Evolutionary conservation across 2,888 invertebrate genomes (phyloP).

Genomic region (Adela reaumurella): DNA sequence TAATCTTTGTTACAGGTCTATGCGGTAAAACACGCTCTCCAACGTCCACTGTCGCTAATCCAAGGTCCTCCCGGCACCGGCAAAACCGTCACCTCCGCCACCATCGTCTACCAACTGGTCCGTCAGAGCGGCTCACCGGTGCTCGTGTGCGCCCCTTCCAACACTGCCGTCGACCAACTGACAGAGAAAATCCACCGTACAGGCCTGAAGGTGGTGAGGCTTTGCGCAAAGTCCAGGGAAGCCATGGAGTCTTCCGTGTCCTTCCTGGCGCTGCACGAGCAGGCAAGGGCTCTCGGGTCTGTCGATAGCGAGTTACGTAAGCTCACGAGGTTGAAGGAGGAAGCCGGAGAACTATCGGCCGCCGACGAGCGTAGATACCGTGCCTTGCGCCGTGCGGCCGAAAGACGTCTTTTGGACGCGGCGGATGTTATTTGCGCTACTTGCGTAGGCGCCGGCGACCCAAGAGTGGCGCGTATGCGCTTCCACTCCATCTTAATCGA

Average conservation of each 20-base stretch:
- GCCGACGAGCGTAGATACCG: conserved; percentile 94
- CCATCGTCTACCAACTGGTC: conserved; percentile 96
- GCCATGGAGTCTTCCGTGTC: conserved; percentile 97
- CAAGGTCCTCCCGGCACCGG: conserved; percentile 98
- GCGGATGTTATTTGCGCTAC: conserved; percentile 99
- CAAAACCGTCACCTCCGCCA: conserved; percentile 98
- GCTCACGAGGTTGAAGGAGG: conserved; percentile 93
- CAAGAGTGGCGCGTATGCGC: conserved; percentile 85
- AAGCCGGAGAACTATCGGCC: conserved; percentile 94
- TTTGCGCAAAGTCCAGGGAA: conserved; percentile 97
- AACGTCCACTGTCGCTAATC: conserved; percentile 92
- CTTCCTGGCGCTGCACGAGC: conserved; percentile 94
- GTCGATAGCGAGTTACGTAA: conserved; percentile 88
- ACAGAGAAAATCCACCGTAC: conserved; percentile 98
- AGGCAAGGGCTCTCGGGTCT: conserved; percentile 91
- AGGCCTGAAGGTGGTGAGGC: conserved; percentile 87
- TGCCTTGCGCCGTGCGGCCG: conserved; percentile 84
- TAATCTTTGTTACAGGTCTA: conserved; percentile 63
- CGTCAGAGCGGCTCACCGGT: conserved; percentile 93
- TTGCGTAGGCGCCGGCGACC: conserved; percentile 98
- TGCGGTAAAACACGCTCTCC: conserved; percentile 96
- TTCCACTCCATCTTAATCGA: conserved; percentile 96
- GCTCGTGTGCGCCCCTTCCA: conserved; percentile 97
- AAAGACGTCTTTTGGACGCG: conserved; percentile 85
- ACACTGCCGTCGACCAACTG: conserved; percentile 98